Evolutionary conservation across 2,797 vertebrate genomes (phyloP).

Genomic region (Menidia menidia): DNA sequence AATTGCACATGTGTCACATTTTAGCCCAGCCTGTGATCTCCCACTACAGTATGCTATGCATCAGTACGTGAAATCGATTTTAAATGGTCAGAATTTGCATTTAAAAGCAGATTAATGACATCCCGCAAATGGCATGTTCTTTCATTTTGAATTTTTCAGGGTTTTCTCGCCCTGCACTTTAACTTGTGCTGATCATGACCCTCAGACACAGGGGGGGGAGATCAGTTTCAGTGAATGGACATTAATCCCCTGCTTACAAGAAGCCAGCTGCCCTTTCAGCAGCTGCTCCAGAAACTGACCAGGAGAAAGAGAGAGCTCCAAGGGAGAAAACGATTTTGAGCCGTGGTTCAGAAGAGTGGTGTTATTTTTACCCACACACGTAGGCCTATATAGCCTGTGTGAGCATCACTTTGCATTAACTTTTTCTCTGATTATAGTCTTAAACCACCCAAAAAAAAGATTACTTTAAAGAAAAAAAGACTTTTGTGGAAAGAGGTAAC

Average conservation of each 20-base stretch:
- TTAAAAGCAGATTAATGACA: neutral
- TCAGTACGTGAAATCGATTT: neutral
- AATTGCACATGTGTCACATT: neutral
- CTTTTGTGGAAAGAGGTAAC: constrained; percentile 20
- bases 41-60: neutral
- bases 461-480: constrained; percentile 18
- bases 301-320: constrained; percentile 10
- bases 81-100: neutral
- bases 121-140: neutral
- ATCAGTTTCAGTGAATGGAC: constrained; percentile 25
- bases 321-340: neutral
- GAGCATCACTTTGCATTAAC: constrained; percentile 4
- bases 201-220: constrained; percentile 20
- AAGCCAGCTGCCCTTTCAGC: constrained; percentile 20
- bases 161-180: neutral
- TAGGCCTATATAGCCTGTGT: neutral
- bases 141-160: neutral
- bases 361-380: neutral
- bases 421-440: constrained; percentile 31
- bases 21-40: no score
- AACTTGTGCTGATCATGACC: constrained; percentile 4
- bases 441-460: constrained; percentile 16
- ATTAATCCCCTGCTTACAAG: constrained; percentile 42
- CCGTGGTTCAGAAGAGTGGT: neutral
- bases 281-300: constrained; percentile 18